phyloP scores from a whole-genome alignment of 2,888 invertebrate genomes.

The Scrobipalpa costella region DNA sequence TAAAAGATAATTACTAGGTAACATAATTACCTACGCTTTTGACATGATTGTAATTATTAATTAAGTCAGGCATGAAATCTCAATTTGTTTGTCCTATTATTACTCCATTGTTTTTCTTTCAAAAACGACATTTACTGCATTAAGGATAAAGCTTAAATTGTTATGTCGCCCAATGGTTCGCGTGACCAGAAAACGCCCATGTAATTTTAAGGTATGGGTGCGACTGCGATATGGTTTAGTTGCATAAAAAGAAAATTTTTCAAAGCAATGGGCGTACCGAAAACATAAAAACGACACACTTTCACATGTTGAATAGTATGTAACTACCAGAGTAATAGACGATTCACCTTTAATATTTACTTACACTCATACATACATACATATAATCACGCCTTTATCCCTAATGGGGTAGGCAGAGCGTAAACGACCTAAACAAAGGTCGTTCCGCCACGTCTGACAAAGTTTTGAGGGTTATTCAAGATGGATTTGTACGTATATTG shows the following conservation, averaged over 20 bases:
- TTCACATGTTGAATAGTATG: no score
- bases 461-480: no score
- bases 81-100: background rate
- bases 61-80: background rate
- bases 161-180: slow-evolving; percentile 44
- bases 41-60: background rate
- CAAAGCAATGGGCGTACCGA: background rate
- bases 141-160: slow-evolving; percentile 46
- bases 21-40: no score
- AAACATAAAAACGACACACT: no score
- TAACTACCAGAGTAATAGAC: no score
- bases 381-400: no score
- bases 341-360: no score
- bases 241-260: slow-evolving; percentile 20
- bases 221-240: slow-evolving; percentile 30
- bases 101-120: background rate
- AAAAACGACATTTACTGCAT: slow-evolving; percentile 51
- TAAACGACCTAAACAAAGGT: no score
- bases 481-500: no score
- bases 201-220: slow-evolving; percentile 62
- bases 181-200: slow-evolving; percentile 69
- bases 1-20: background rate
- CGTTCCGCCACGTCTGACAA: no score
- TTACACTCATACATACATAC: no score
- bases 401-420: no score